These are phyloP conservation scores for Heliconius ethilla DNA, from an alignment of 2,888 invertebrate genomes.

Conservation along the genomic window DNA sequence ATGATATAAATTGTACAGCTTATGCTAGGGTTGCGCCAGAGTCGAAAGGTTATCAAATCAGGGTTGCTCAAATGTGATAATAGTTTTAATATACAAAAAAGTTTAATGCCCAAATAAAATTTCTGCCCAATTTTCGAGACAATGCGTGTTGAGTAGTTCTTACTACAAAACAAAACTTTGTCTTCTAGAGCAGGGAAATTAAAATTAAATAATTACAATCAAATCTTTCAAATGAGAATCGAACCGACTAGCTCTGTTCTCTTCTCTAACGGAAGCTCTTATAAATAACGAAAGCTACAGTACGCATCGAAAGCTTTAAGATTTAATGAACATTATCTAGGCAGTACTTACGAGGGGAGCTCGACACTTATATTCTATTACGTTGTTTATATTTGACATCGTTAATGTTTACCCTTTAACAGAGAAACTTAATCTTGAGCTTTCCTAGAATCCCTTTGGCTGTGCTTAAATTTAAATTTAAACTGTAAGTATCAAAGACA, in stretches of 20 bases:
- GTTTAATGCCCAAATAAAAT: too few species aligned
- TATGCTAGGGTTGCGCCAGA: constrained; percentile 42
- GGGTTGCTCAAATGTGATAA: constrained; percentile 27
- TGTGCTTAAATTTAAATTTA: constrained; percentile 4
- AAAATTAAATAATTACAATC: too few species aligned
- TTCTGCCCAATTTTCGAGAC: background rate
- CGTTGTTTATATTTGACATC: background rate
- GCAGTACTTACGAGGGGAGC: background rate
- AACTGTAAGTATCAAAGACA: constrained; percentile 16
- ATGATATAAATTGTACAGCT: constrained; percentile 16
- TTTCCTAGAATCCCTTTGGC: constrained; percentile 14
- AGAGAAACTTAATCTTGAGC: constrained; percentile 14
- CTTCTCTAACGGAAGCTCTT: background rate
- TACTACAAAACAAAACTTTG: background rate
- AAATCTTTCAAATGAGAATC: too few species aligned
- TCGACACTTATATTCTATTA: background rate
- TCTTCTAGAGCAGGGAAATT: too few species aligned
- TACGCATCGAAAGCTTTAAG: background rate
- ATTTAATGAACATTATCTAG: background rate
- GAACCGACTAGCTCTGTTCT: too few species aligned
- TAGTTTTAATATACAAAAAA: too few species aligned
- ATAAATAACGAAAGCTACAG: background rate
- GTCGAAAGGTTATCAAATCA: constrained; percentile 44
- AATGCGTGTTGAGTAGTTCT: background rate
- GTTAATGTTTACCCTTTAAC: background rate